A percentile compares a stretch with the other conserved stretches of the same genome.
Evolutionary conservation across 2,113 vertebrate genomes (phyloP).

Genomic region (Hepsetus odoe): DNA sequence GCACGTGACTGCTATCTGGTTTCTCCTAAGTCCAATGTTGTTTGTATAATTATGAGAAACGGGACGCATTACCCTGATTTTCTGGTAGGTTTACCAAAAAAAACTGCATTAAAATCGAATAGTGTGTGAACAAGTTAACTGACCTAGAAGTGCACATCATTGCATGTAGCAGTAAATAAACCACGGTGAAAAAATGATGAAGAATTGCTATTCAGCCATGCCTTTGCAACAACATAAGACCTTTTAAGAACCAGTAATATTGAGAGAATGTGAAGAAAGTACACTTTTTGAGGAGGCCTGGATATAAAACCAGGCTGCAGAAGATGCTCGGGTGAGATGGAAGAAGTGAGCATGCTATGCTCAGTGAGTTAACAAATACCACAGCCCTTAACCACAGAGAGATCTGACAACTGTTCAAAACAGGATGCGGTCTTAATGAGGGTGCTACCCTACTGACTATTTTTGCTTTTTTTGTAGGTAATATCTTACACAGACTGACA

Average conservation of each 20-base stretch:
- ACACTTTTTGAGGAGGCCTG: not conserved
- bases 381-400: slow-evolving; percentile 40
- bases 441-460: slow-evolving; percentile 52
- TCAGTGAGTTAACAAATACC: not conserved
- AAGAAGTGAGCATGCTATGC: not conserved
- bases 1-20: not conserved
- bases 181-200: not conserved
- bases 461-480: slow-evolving; percentile 52
- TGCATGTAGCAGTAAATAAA: slow-evolving; percentile 11
- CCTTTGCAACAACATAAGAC: not conserved
- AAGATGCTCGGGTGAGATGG: not conserved
- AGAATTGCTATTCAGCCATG: not conserved
- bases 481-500: slow-evolving; percentile 9
- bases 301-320: too few relatives aligned
- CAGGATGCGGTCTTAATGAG: slow-evolving; percentile 73
- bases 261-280: not conserved
- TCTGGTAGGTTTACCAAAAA: not conserved
- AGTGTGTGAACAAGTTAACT: not conserved
- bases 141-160: not conserved
- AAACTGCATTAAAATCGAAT: slow-evolving; percentile 14
- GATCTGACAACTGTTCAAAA: slow-evolving; percentile 63
- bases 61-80: not conserved
- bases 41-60: not conserved
- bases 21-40: not conserved
- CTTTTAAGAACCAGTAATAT: not conserved